phyloP scores from a whole-genome alignment of 2,888 invertebrate genomes.

The Cremastinae sp. region DNA sequence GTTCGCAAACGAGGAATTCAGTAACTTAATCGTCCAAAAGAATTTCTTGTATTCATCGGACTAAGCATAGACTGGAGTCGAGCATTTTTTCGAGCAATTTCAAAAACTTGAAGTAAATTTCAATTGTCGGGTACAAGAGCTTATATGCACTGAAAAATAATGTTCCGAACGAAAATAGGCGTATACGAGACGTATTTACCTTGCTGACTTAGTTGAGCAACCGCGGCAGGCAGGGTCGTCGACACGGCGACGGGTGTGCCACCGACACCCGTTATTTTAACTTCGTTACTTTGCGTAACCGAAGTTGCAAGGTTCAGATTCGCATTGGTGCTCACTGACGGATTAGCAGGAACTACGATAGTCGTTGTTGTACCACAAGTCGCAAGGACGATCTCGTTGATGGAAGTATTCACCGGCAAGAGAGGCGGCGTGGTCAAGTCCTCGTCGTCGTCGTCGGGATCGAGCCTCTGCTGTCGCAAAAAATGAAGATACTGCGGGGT shows the following conservation, averaged over 20 bases:
- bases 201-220: constrained; percentile 84
- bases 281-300: constrained; percentile 81
- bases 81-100: neutral
- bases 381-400: constrained; percentile 63
- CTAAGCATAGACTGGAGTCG: neutral
- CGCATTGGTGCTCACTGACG: constrained; percentile 15
- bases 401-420: constrained; percentile 60
- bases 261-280: constrained; percentile 84
- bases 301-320: constrained; percentile 55
- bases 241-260: constrained; percentile 84
- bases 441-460: constrained; percentile 83
- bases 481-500: constrained; percentile 88
- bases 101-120: neutral
- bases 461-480: constrained; percentile 87
- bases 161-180: neutral
- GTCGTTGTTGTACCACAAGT: constrained; percentile 42
- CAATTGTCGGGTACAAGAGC: neutral
- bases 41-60: constrained; percentile 13
- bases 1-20: constrained; percentile 70
- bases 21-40: neutral
- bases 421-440: constrained; percentile 75
- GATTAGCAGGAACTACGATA: constrained; percentile 39
- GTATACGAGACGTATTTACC: constrained; percentile 76
- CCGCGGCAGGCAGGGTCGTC: constrained; percentile 84
- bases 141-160: constrained; percentile 11